Conservation (phyloP, 2,888 invertebrate species). For the Diaprepes abbreviatus region DNA sequence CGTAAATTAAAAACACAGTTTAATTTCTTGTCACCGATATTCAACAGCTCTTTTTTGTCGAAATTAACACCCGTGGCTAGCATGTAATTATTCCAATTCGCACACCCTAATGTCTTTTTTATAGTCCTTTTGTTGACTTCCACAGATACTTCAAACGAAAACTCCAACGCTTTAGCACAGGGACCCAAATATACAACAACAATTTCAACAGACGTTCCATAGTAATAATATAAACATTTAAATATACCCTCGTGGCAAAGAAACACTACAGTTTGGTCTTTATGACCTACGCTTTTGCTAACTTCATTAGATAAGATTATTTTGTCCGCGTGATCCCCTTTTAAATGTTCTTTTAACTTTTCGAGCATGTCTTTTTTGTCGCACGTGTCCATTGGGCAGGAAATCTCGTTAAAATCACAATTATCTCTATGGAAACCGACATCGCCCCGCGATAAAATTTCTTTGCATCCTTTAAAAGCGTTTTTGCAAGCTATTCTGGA, state of each 20-base stretch:
- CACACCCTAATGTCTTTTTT: conserved; percentile 47
- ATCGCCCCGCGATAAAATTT: conserved; percentile 50
- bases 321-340: conserved; percentile 51
- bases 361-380: conserved; percentile 46
- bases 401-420: conserved; percentile 56
- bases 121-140: conserved; percentile 41
- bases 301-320: conserved; percentile 52
- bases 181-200: conserved; percentile 57
- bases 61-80: conserved; percentile 53
- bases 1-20: conserved; percentile 43
- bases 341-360: conserved; percentile 54
- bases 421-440: conserved; percentile 55
- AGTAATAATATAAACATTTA: conserved; percentile 58
- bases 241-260: conserved; percentile 57
- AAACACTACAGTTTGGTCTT: conserved; percentile 56
- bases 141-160: conserved; percentile 54
- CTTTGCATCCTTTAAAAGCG: conserved; percentile 55
- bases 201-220: conserved; percentile 57
- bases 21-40: conserved; percentile 45
- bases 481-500: conserved; percentile 57
- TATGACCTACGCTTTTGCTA: conserved; percentile 48
- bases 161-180: conserved; percentile 54
- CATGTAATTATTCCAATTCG: conserved; percentile 55
- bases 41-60: conserved; percentile 50
- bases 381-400: conserved; percentile 56